A percentile compares a stretch with the other conserved stretches of the same genome.
Conservation (phyloP, 2,888 invertebrate species). For the Hypsopygia costalis region DNA sequence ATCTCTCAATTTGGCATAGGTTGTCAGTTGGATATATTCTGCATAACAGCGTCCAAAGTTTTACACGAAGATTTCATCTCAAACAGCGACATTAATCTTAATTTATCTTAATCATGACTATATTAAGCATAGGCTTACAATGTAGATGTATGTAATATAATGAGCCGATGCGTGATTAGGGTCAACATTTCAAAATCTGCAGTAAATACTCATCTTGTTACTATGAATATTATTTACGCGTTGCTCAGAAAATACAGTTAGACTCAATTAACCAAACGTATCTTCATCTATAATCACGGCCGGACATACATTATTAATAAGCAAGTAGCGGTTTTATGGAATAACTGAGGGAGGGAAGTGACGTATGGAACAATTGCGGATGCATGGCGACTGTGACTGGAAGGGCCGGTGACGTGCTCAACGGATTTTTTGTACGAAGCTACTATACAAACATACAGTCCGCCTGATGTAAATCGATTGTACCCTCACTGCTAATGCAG, state of each 20-base stretch:
- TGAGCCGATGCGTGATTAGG: no score
- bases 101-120: conserved; percentile 1
- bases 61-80: not conserved
- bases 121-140: no score
- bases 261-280: conserved; percentile 17
- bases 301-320: conserved; percentile 14
- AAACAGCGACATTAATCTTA: not conserved
- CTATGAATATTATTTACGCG: conserved; percentile 1
- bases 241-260: conserved; percentile 12
- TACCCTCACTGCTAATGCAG: no score
- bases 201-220: conserved; percentile 1
- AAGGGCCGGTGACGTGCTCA: conserved; percentile 2
- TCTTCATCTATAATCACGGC: conserved; percentile 15
- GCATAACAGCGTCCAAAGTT: no score
- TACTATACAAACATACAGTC: no score
- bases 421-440: no score
- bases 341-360: conserved; percentile 15
- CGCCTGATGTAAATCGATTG: no score
- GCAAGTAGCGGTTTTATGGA: conserved; percentile 8
- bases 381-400: not conserved
- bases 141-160: no score
- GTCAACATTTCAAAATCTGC: not conserved
- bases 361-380: conserved; percentile 3
- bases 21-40: no score
- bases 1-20: no score